phyloP scores from a whole-genome alignment of 2,888 invertebrate genomes.

The Pardosa pseudoannulata region DNA sequence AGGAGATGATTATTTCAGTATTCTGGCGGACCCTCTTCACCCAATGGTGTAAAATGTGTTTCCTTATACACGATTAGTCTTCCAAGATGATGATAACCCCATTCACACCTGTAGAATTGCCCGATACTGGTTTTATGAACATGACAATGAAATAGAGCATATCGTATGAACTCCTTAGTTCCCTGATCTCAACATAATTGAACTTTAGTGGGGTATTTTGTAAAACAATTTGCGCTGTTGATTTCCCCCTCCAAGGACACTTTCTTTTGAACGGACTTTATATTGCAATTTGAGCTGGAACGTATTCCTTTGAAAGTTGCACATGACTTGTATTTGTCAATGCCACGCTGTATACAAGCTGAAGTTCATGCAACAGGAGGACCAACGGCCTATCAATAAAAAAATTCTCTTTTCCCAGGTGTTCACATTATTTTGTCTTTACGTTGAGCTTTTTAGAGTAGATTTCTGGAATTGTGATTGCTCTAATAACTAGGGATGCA shows the following conservation, averaged over 20 bases:
- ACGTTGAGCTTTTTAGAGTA: too few species aligned
- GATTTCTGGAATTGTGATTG: too few species aligned
- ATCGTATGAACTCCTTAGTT: background rate
- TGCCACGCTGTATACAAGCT: conserved; percentile 39
- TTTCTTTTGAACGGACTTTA: background rate
- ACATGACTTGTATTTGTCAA: conserved; percentile 42
- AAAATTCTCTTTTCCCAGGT: background rate
- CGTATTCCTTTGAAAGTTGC: conserved; percentile 38
- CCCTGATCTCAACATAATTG: conserved; percentile 6
- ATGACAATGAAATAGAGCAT: background rate
- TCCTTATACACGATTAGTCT: too few species aligned
- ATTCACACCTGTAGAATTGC: too few species aligned
- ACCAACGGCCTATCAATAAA: background rate
- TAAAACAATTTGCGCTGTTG: conserved; percentile 8
- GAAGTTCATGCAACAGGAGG: conserved; percentile 31
- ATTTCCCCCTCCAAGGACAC: conserved; percentile 8
- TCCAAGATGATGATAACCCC: too few species aligned
- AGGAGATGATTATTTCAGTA: too few species aligned
- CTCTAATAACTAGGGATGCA: too few species aligned
- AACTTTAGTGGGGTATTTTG: conserved; percentile 12
- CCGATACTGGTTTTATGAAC: background rate
- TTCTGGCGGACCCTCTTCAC: too few species aligned
- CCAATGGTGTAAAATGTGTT: too few species aligned
- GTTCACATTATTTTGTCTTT: conserved; percentile 1
- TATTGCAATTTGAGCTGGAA: conserved; percentile 23